phyloP scores from a whole-genome alignment of 2,113 vertebrate genomes.

The Felis chaus region DNA sequence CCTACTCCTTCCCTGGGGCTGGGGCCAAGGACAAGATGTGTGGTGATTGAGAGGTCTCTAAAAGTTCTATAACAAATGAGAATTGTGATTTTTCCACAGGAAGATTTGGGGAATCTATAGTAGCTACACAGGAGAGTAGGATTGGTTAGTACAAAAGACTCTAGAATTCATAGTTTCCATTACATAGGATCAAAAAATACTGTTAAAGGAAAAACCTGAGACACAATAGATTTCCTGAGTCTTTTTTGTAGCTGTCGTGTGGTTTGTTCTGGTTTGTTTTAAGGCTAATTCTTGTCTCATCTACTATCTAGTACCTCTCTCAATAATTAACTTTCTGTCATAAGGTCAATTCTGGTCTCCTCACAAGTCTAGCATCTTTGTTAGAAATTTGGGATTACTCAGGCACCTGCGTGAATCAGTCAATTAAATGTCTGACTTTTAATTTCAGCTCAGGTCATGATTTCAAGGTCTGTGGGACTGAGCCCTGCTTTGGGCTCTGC shows the following conservation, averaged over 20 bases:
- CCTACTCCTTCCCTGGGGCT: background rate
- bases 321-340: background rate
- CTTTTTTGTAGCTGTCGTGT: background rate
- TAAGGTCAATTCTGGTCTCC: background rate
- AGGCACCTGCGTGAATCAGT: too few species aligned
- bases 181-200: background rate
- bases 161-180: background rate
- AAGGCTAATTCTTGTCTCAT: background rate
- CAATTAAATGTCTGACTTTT: too few species aligned
- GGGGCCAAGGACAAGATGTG: background rate
- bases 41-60: background rate
- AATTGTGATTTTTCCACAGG: background rate
- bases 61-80: background rate
- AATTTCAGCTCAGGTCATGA: too few species aligned
- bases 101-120: background rate
- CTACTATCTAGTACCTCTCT: background rate
- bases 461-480: too few species aligned
- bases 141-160: background rate
- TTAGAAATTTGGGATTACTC: background rate
- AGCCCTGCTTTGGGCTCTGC: too few species aligned
- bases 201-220: background rate
- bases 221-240: background rate
- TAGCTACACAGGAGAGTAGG: background rate
- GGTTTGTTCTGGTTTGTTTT: background rate
- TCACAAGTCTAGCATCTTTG: background rate